Evolutionary conservation across 1,140 invertebrate genomes (phyloP), one percentile per base, ranked within the genome.

Genomic region (Monomorium pharaonis): DNA sequence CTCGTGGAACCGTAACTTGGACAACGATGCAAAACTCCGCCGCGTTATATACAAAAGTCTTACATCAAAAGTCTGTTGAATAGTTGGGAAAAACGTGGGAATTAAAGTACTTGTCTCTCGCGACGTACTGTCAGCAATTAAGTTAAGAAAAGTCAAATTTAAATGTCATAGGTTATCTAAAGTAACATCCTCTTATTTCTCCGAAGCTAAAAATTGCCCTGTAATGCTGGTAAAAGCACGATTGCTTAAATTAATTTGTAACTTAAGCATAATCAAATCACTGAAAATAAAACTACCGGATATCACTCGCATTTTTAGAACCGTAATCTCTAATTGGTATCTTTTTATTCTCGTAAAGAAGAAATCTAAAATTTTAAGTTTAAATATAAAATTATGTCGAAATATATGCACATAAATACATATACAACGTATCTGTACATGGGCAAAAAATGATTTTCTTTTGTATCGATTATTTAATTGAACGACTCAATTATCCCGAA

Each of bases 401-500:
- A 54, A 21, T 72, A 21, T 18, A 30, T 18, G 9, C 16, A 30
- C 9, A 16, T 12, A 70, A 7, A 51, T 14, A 44, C 18, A 27
- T 49, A 27, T 24, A 16, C 0, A 33, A 10, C 30, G 14, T 51
- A 24, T 30, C 30, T 69, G 27, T 47, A 30, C 21, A 67, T 2
- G 42, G 16, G 12, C 24, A 21, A 2, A 37, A 74, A 54, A 54
- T 54, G 14, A 33, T 54, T 54, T 37, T 24, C 3, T 27, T 70
- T 33, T 7, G 0, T 72, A 21, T 33, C 47, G 49, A 7, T 49
- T 60, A 44, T 24, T 7, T 27, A 7, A 9, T 18, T 18, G 21
- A 63, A 63, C 18, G 75, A 47, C 75, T 77, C 56, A 44, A 62
- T 77, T 63, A 77, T 21, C 42, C 18, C 37, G 18, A 60, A 60